phyloP scores from a whole-genome alignment of 2,113 vertebrate genomes.

The Rhombomys opimus region DNA sequence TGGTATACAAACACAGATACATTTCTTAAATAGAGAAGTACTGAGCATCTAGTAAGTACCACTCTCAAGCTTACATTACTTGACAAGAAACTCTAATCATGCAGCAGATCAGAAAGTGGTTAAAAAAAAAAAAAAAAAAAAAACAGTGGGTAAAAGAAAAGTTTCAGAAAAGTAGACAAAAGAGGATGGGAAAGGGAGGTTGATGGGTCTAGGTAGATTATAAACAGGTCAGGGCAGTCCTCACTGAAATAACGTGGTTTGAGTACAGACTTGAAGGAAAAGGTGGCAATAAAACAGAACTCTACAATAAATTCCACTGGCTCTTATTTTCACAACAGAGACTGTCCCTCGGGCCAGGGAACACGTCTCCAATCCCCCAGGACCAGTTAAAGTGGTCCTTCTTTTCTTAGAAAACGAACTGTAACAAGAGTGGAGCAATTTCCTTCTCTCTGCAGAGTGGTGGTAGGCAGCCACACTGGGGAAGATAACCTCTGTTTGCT shows the following conservation, averaged over 20 bases:
- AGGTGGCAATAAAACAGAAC: background rate
- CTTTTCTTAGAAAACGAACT: background rate
- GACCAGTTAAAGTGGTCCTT: background rate
- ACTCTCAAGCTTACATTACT: background rate
- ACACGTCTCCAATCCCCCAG: background rate
- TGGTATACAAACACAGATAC: rapidly evolving
- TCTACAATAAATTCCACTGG: background rate
- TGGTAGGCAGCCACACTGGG: background rate
- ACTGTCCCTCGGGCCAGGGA: background rate
- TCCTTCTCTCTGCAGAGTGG: background rate
- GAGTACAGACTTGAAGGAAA: background rate
- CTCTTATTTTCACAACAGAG: background rate
- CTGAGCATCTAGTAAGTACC: rapidly evolving
- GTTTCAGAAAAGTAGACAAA: background rate
- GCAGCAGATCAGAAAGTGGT: background rate
- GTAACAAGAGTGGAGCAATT: background rate
- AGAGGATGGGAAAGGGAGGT: background rate
- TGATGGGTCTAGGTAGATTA: background rate
- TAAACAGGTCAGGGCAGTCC: background rate
- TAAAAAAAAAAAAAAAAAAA: no score
- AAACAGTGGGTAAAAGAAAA: background rate
- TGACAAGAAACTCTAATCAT: background rate
- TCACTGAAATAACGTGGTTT: background rate
- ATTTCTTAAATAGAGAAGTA: background rate
- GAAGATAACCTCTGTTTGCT: background rate